Conservation (phyloP, 2,888 invertebrate species). For the Drosophila kuntzei region DNA sequence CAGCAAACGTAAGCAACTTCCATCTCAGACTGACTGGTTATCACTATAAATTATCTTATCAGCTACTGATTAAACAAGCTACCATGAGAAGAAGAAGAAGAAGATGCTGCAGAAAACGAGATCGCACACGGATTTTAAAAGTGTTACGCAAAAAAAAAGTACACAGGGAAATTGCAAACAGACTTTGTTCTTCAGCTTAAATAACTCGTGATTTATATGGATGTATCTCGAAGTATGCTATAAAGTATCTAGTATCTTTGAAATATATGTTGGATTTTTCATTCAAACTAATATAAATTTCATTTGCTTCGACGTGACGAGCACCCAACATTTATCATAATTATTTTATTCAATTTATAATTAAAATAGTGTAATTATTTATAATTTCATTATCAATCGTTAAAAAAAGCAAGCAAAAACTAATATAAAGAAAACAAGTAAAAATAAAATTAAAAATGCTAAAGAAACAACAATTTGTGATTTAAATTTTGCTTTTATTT, state of each 20-base stretch:
- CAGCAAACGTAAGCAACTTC: conserved; percentile 58
- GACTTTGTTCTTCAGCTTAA: conserved; percentile 30
- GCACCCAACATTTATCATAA: too few relatives aligned
- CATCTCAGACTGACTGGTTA: conserved; percentile 44
- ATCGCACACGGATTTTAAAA: conserved; percentile 10
- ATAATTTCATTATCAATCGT: too few relatives aligned
- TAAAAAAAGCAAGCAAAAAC: too few relatives aligned
- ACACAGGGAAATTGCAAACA: conserved; percentile 29
- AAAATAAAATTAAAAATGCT: too few relatives aligned
- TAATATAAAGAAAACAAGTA: too few relatives aligned
- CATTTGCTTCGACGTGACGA: too few relatives aligned
- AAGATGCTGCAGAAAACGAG: conserved; percentile 21
- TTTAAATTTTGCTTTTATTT: too few relatives aligned
- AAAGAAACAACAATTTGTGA: too few relatives aligned
- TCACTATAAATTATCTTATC: conserved; percentile 43
- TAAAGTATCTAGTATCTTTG: conserved; percentile 5
- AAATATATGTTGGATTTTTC: neutral
- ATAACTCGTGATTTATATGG: conserved; percentile 13
- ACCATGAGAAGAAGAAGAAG: conserved; percentile 1
- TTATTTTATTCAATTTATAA: too few relatives aligned
- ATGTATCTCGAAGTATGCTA: conserved; percentile 1
- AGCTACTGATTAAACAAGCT: conserved; percentile 30
- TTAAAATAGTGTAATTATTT: too few relatives aligned
- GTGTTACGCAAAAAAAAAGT: conserved; percentile 41
- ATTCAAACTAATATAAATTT: neutral